These are phyloP conservation scores for Solenopsis invicta DNA, from an alignment of 1,140 invertebrate species.

Conservation along the genomic window DNA sequence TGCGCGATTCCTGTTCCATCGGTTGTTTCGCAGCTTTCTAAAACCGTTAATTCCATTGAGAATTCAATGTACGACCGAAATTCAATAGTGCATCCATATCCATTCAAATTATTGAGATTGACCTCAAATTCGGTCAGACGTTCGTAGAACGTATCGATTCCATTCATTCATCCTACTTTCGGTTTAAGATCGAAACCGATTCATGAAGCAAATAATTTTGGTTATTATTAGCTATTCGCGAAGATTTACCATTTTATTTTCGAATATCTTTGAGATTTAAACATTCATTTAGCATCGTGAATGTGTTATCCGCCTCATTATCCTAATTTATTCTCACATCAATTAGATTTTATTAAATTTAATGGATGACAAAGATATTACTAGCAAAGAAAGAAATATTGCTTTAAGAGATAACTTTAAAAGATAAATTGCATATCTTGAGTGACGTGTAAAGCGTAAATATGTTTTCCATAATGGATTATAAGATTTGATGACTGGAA, in stretches of 20 bases:
- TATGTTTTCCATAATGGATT: not conserved
- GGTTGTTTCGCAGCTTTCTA: constrained; percentile 77
- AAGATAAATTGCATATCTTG: not conserved
- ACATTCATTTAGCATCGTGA: not conserved
- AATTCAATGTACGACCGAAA: constrained; percentile 80
- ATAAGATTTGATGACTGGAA: not conserved
- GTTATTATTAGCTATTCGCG: not conserved
- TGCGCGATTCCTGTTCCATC: constrained; percentile 34
- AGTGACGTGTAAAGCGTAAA: not conserved
- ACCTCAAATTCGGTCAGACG: not conserved
- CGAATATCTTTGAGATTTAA: not conserved
- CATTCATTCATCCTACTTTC: constrained; percentile 18
- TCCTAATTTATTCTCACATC: not conserved
- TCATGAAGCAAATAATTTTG: not conserved
- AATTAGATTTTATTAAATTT: not conserved
- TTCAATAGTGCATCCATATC: constrained; percentile 41
- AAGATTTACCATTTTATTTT: not conserved
- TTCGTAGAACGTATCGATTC: not conserved
- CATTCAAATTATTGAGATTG: constrained; percentile 8
- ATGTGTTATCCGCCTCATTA: not conserved
- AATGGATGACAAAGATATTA: not conserved
- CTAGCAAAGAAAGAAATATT: not conserved
- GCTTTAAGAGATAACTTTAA: not conserved
- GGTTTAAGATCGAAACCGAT: not conserved
- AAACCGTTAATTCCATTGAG: constrained; percentile 82